Evolutionary conservation across 2,797 vertebrate species (phyloP).

Genomic region (Tenualosa thibaudeaui): DNA sequence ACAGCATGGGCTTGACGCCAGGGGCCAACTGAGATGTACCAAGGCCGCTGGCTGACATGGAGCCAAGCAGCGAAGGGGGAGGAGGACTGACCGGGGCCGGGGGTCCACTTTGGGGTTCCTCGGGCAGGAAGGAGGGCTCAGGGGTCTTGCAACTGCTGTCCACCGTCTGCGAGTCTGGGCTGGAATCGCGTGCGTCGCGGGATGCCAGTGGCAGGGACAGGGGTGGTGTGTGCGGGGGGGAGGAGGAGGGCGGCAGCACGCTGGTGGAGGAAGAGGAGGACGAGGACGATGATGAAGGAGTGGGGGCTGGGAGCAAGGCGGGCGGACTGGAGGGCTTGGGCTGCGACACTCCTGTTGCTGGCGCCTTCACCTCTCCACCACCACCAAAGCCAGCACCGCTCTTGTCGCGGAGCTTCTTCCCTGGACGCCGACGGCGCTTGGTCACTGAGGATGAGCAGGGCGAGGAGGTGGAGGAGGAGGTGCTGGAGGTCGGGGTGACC

Average conservation of each 20-base stretch:
- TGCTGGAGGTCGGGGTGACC: conserved; percentile 76
- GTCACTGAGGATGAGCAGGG: conserved; percentile 71
- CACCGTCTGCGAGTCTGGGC: conserved; percentile 89
- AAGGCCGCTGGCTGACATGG: conserved; percentile 57
- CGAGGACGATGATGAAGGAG: conserved; percentile 72
- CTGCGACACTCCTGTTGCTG: conserved; percentile 41
- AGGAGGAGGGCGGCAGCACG: conserved; percentile 70
- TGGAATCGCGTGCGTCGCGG: conserved; percentile 79
- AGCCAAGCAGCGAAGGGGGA: conserved; percentile 45
- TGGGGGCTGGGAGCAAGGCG: conserved; percentile 62
- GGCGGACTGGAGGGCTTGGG: conserved; percentile 71
- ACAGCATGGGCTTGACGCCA: conserved; percentile 64
- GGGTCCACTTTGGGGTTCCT: conserved; percentile 71
- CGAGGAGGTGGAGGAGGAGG: conserved; percentile 78
- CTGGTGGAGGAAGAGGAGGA: conserved; percentile 77
- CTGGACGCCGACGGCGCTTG: conserved; percentile 74
- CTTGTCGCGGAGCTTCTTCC: conserved; percentile 72
- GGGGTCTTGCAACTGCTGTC: conserved; percentile 93
- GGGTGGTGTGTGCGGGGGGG: conserved; percentile 80
- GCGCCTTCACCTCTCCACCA: conserved; percentile 51
- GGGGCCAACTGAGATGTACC: conserved; percentile 58
- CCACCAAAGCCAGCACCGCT: conserved; percentile 28
- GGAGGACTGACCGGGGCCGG: conserved; percentile 66
- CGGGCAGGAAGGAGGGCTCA: conserved; percentile 81
- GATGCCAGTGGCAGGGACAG: conserved; percentile 68